Base-by-base conservation (phyloP, 2,888 invertebrate genomes). In the Meiosimyza platycephala region DNA sequence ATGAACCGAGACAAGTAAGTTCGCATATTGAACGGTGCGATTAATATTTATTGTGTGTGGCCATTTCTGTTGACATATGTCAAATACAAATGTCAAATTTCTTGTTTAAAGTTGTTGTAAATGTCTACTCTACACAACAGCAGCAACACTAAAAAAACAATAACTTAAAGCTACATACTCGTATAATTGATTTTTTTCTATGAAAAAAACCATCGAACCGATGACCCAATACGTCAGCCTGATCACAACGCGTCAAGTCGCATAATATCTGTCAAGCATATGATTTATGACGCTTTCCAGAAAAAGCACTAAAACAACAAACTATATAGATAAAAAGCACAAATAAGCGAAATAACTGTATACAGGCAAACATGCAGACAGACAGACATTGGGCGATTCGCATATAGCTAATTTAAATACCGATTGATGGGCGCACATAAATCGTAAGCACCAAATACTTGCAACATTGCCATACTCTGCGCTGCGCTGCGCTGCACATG, bases 281-380 rank as follows among this genome's bases (percentile, higher is more conserved):
- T 77, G 78, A 79, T 79, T 79, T 79, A 78, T 78, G 75, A 74
- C 60, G 78, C 78, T 78, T 77, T 77, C 74, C 72, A 76, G 75
- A 74, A 72, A 73, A 55, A 66, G 50, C 50, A 69, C 64, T 57
- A 66, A 57, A 68, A 59, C 33, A 33, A 6, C 12, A 54, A 54
- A 60, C 52, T 11, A 40, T 16, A 54, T 13, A 54, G 0, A 18
- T 33, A 66, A 70, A 70, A 22, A 28, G 50, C 13, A 50, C 3
- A 65, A 65, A 65, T 7, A 7, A 51, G 6, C 9, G 4, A 33
- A 33, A 55, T 40, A n/a, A 28, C 11, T 57, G 6, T 57, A 16
- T 40, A 22, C 40, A 9, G 28, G 28, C 6, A 40, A 40, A 40
- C 40, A 40, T 3, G 9, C 40, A 6, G 40, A 40, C 40, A 51